Evolutionary conservation across 2,888 invertebrate species (phyloP).

Genomic region (Thymelicus acteon): DNA sequence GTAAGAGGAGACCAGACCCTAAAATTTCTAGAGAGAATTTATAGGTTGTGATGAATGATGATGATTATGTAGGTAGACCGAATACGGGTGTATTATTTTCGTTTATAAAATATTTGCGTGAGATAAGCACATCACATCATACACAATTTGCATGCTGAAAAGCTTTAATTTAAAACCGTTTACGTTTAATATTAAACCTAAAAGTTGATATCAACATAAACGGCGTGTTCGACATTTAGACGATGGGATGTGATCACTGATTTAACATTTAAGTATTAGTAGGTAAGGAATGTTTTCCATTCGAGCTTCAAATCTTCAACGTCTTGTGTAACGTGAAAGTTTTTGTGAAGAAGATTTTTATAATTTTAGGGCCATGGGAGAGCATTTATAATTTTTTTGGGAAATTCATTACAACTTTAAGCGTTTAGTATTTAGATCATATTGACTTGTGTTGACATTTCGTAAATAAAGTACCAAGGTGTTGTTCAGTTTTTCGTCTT

Average conservation of each 20-base stretch:
- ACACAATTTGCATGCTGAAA: constrained; percentile 14
- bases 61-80: no score
- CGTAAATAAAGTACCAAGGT: no score
- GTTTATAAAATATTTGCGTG: not conserved
- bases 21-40: no score
- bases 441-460: no score
- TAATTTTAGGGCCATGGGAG: not conserved
- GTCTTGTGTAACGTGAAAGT: not conserved
- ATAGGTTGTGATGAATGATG: no score
- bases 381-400: no score
- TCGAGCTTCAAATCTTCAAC: not conserved
- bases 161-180: constrained; percentile 20
- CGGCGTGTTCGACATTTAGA: constrained; percentile 41
- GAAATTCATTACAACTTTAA: no score
- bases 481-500: no score
- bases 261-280: constrained; percentile 64
- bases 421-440: no score
- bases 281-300: constrained; percentile 63
- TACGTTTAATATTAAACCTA: constrained; percentile 16
- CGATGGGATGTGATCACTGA: constrained; percentile 41
- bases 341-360: not conserved
- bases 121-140: not conserved
- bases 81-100: not conserved
- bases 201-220: not conserved
- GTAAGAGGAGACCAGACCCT: no score